A percentile compares a stretch with the other conserved stretches of the same genome.
Evolutionary conservation across 1,140 invertebrate species (phyloP).

Genomic region (Ips nitidus): DNA sequence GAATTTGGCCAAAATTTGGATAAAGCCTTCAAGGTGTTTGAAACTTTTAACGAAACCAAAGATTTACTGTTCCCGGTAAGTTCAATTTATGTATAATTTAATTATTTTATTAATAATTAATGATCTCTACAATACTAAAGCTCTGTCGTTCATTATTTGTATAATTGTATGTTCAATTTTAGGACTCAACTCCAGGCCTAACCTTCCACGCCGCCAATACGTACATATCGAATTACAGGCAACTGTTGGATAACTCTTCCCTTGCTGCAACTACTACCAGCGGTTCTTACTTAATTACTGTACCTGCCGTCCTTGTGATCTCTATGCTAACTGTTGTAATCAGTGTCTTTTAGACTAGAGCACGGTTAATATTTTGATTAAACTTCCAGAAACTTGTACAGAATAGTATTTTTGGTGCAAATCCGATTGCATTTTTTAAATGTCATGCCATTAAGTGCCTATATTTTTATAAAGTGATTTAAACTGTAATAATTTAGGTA

Average conservation of each 20-base stretch:
- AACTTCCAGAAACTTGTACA: too few species aligned
- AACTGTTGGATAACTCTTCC: slow-evolving; percentile 49
- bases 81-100: neutral
- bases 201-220: slow-evolving; percentile 38
- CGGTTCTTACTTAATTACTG: neutral
- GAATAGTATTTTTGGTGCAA: too few species aligned
- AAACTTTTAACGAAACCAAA: slow-evolving; percentile 53
- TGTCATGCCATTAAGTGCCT: too few species aligned
- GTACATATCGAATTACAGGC: slow-evolving; percentile 48
- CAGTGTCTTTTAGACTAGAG: too few species aligned
- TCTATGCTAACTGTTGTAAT: too few species aligned
- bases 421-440: too few species aligned
- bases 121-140: slow-evolving; percentile 7
- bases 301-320: neutral
- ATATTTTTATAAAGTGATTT: too few species aligned
- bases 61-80: slow-evolving; percentile 61
- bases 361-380: too few species aligned
- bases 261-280: neutral
- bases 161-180: slow-evolving; percentile 9
- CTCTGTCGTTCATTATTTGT: neutral
- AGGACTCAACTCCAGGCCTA: slow-evolving; percentile 57
- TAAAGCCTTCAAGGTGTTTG: slow-evolving; percentile 53
- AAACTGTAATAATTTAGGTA: too few species aligned
- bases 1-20: slow-evolving; percentile 37
- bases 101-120: neutral